Percentiles rank a stretch among this genome's conserved stretches.
Conservation (phyloP, 2,113 vertebrate genomes). For the Pelvicachromis taeniatus region DNA sequence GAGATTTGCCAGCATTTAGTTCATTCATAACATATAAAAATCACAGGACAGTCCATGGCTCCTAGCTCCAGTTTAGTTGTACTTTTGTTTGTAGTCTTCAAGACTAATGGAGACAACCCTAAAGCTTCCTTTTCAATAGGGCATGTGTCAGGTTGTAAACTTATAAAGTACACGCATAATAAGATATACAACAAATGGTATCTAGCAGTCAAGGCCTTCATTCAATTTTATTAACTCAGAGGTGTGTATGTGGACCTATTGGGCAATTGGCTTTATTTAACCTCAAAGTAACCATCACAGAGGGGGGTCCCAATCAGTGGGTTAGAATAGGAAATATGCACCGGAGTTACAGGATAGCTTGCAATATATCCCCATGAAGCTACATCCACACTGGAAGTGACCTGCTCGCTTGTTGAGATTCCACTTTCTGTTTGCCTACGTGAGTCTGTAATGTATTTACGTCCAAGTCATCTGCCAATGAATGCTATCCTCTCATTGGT, state of each 20-base stretch:
- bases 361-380: not conserved
- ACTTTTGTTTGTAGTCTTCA: not conserved
- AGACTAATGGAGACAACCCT: not conserved
- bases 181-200: not conserved
- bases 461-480: not conserved
- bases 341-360: not conserved
- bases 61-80: not conserved
- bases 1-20: not conserved
- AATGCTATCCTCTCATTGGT: not conserved
- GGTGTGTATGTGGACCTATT: not conserved
- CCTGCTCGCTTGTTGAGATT: not conserved
- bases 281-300: not conserved
- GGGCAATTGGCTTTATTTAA: not conserved
- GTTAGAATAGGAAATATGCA: not conserved
- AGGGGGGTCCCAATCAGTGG: not conserved
- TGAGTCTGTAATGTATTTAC: not conserved
- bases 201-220: not conserved
- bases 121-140: not conserved
- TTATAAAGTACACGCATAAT: not conserved
- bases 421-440: not conserved
- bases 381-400: no score
- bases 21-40: not conserved
- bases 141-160: not conserved
- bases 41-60: not conserved
- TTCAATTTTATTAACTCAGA: not conserved